Conservation (phyloP, 2,113 vertebrate genomes). For the Hippocampus mohnikei region DNA sequence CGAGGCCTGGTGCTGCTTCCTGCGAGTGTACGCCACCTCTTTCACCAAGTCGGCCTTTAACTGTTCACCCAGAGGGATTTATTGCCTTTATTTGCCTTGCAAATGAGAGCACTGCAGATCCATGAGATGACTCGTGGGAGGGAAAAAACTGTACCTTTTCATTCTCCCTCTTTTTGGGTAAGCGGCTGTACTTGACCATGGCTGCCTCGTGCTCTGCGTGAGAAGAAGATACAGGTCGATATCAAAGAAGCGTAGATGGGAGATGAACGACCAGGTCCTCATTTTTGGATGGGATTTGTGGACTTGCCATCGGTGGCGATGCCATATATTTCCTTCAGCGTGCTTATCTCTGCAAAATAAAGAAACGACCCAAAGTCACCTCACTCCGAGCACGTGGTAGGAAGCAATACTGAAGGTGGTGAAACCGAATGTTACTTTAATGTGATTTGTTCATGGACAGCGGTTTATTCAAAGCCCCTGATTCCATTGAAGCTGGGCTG, state of each 20-base stretch:
- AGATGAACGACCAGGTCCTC: background rate
- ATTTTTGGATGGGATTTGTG: background rate
- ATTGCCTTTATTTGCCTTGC: constrained; percentile 7
- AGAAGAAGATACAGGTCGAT: background rate
- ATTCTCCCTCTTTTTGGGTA: constrained; percentile 94
- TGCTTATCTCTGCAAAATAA: constrained; percentile 88
- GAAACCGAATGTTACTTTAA: background rate
- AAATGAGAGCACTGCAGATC: constrained; percentile 12
- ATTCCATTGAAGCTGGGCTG: too few relatives aligned
- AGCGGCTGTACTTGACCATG: constrained; percentile 95
- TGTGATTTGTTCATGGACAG: background rate
- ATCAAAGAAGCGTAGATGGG: background rate
- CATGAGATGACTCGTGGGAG: background rate
- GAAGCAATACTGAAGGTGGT: background rate
- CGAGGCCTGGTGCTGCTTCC: constrained; percentile 92
- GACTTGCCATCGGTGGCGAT: constrained; percentile 89
- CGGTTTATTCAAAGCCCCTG: too few relatives aligned
- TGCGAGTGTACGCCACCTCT: constrained; percentile 87
- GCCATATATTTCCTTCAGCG: constrained; percentile 91
- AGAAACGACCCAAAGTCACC: constrained; percentile 27
- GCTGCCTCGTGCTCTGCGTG: constrained; percentile 89
- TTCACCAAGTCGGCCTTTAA: constrained; percentile 83
- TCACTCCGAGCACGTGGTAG: background rate
- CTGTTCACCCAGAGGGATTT: constrained; percentile 63
- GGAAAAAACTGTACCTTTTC: constrained; percentile 79